Conservation (phyloP, 2,113 vertebrate species). For the Mus pahari region DNA sequence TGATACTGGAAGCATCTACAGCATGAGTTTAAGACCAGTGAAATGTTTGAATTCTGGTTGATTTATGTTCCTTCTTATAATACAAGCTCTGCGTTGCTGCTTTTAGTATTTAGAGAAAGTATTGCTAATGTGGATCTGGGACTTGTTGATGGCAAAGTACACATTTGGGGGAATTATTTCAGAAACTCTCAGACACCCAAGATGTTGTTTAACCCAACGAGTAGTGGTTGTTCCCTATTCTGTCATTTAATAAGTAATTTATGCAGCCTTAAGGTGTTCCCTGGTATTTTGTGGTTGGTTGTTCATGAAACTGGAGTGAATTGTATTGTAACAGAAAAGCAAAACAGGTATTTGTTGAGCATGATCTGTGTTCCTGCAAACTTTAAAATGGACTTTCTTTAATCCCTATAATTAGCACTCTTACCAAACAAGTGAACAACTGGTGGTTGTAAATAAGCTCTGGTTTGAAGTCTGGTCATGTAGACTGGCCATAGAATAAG, state of each 20-base stretch:
- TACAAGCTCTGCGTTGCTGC: not conserved
- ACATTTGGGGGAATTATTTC: constrained; percentile 8
- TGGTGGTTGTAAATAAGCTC: not conserved
- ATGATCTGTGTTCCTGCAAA: not conserved
- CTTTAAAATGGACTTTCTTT: constrained; percentile 51
- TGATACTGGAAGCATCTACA: not conserved
- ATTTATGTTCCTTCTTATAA: constrained; percentile 11
- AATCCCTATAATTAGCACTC: not conserved
- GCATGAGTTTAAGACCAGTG: not conserved
- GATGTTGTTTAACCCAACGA: not conserved
- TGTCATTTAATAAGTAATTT: constrained; percentile 49
- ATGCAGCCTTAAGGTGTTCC: constrained; percentile 13
- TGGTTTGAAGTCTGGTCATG: not conserved
- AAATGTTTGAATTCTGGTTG: not conserved
- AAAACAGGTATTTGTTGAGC: constrained; percentile 44
- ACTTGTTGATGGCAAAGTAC: not conserved
- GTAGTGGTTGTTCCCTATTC: constrained; percentile 16
- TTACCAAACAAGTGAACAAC: not conserved
- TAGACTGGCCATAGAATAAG: not conserved
- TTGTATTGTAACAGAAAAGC: constrained; percentile 3
- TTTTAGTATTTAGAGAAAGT: not conserved
- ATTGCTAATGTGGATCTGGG: not conserved
- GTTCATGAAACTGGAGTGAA: constrained; percentile 39
- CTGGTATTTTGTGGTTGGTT: constrained; percentile 44
- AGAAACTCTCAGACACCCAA: not conserved